phyloP scores from a whole-genome alignment of 2,113 vertebrate species.

The Sinocyclocheilus anshuiensis region DNA sequence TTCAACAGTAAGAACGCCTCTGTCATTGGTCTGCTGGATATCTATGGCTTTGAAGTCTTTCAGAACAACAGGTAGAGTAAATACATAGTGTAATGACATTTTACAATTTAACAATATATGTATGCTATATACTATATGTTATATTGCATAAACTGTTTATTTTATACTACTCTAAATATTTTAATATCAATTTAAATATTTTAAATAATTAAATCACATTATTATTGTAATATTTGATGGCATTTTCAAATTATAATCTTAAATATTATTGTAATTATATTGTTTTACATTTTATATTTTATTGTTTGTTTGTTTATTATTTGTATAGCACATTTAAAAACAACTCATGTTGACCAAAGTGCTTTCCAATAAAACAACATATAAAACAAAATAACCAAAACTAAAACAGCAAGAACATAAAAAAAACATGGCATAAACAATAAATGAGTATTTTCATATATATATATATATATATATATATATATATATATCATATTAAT shows the following conservation, averaged over 20 bases:
- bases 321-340: no score
- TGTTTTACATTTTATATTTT: not conserved
- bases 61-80: constrained; percentile 89
- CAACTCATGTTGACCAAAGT: no score
- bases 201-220: not conserved
- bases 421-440: no score
- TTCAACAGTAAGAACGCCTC: constrained; percentile 79
- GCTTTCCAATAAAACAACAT: no score
- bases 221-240: not conserved
- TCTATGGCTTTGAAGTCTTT: constrained; percentile 98
- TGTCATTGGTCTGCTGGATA: constrained; percentile 92
- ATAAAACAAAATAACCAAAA: no score
- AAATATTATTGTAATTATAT: constrained; percentile 11
- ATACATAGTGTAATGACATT: not conserved
- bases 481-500: no score
- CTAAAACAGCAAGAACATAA: no score
- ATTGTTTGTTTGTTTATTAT: no score
- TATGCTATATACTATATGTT: not conserved
- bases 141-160: not conserved
- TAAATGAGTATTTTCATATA: no score
- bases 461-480: no score
- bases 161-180: not conserved
- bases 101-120: not conserved
- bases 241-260: not conserved
- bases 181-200: not conserved